Evolutionary conservation across 2,888 invertebrate genomes (phyloP), one percentile per base, ranked within the genome.

Genomic region (Nyleta sp.): DNA sequence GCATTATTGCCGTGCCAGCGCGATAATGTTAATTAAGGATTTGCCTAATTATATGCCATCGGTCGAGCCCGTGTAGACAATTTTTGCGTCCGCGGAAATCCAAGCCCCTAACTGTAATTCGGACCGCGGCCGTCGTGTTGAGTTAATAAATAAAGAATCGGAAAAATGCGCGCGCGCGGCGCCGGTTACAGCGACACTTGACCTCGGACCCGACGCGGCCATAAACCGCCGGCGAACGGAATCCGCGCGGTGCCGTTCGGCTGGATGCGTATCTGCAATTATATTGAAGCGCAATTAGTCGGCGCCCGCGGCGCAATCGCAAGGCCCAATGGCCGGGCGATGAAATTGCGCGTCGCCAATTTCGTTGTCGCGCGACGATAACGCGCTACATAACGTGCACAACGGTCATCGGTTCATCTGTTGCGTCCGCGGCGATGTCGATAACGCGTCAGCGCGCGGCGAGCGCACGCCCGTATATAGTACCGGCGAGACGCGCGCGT

Each of bases 321-420:
- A 53, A 53, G 53, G 28, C 44, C n/a, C 33, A 68, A 68, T 68
- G 46, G 52, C 35, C 31, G 28, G 53, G 8, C 42, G 33, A 6
- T n/a, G 59, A 71, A 68, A 68, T 57, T 24, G 40, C 18, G 22
- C 46, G 67, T 53, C 24, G 57, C 67, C 46, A 55, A 67, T 67
- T 57, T 31, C 42, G 46, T 31, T 31, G 59, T 24, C 46, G 10
- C 33, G 38, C 57, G 52, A 11, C 59, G 71, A 72, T 62, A 64
- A 72, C 55, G 40, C 10, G n/a, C 18, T 35, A 50, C 50, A 18
- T 46, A 33, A 46, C 28, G 38, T 38, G 28, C 55, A 20, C 38
- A 64, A 46, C 59, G 67, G 74, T 74, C 74, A 67, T 67, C 59
- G 73, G 73, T 59, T 57, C 57, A 59, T 65, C 65, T 50, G 57